Base-by-base conservation (phyloP, 1,140 invertebrate species). In the Caerostris extrusa region DNA sequence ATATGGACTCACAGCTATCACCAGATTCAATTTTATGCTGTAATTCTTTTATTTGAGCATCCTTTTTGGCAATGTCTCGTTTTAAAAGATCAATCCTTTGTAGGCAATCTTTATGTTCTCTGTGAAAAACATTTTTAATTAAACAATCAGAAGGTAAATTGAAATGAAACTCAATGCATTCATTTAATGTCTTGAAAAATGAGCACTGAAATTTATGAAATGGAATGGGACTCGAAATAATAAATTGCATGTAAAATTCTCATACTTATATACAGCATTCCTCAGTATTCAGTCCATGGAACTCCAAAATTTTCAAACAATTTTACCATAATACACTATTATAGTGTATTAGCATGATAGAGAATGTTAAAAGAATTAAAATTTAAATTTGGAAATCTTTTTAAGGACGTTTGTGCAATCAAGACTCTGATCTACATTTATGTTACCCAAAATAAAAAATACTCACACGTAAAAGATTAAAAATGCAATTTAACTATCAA, bases 21-120 rank as follows among this genome's bases (percentile, higher is more conserved):
- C 97, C 97, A 91, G 97, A 97, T 95, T 99, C 98, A 50, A 98
- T 96, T 93, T 98, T 97, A 95, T 97, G 97, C 96, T 98, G 98
- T 86, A 99, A 96, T 94, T 99, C 98, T 95, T 98, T 97, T 57
- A 99, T 97, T 96, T 98, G 98, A 95, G 97, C 97, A 95, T 99
- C 98, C 96, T 98, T 98, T 83, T 98, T 96, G 96, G 98, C 98
- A 95, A 98, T 96, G 95, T 99, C 98, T 95, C 98, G 97, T 5
- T 97, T 97, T 77, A 98, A 96, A 60, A 97, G 96, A 95, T 98
- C 98, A 93, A 98, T 97, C 69, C 97, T 97, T 95, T 98, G 97
- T 90, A 98, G 97, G 93, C 97, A 97, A 95, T 99, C 98, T 95
- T 97, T 96, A 88, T 98, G 96, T 96, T 99, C 98, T 95, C 98